Percentiles rank a stretch among this genome's conserved stretches.
Conservation (phyloP, 2,797 vertebrate genomes). For the Pseudochirops cupreus region DNA sequence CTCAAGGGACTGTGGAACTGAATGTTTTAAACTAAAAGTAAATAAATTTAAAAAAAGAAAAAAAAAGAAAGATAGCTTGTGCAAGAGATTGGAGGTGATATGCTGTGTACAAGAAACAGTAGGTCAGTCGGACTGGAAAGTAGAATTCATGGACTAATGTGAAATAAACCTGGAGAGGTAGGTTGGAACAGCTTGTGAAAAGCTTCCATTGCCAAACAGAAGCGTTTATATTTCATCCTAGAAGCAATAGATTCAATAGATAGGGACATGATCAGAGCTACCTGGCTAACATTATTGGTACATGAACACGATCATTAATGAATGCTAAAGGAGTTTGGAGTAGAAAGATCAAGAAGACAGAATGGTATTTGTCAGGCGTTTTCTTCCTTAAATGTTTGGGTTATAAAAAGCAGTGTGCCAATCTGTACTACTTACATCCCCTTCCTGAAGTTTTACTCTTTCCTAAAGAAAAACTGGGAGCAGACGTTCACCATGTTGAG, state of each 20-base stretch:
- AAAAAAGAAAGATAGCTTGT: background rate
- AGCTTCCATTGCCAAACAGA: background rate
- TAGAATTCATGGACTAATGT: background rate
- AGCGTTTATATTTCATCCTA: background rate
- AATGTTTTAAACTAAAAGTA: too few relatives aligned
- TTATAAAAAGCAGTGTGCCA: conserved; percentile 42
- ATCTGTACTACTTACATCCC: conserved; percentile 49
- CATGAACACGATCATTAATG: background rate
- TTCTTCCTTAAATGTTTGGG: conserved; percentile 33
- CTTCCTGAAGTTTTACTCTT: conserved; percentile 44
- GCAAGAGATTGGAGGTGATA: background rate
- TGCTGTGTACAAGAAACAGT: background rate
- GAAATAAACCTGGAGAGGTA: background rate
- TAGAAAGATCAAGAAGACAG: conserved; percentile 1
- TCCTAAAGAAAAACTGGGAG: conserved; percentile 36
- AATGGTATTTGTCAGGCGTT: background rate
- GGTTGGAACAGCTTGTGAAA: background rate
- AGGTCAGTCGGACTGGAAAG: background rate
- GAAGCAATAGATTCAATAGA: background rate
- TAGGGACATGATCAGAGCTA: background rate
- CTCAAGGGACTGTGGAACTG: too few relatives aligned
- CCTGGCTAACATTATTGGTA: conserved; percentile 3
- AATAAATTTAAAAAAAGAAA: too few relatives aligned
- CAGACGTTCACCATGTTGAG: conserved; percentile 15
- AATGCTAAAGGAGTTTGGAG: conserved; percentile 22